Percentiles rank a stretch among this genome's conserved stretches.
Conservation (phyloP, 2,797 vertebrate species). For the Sparus aurata region DNA sequence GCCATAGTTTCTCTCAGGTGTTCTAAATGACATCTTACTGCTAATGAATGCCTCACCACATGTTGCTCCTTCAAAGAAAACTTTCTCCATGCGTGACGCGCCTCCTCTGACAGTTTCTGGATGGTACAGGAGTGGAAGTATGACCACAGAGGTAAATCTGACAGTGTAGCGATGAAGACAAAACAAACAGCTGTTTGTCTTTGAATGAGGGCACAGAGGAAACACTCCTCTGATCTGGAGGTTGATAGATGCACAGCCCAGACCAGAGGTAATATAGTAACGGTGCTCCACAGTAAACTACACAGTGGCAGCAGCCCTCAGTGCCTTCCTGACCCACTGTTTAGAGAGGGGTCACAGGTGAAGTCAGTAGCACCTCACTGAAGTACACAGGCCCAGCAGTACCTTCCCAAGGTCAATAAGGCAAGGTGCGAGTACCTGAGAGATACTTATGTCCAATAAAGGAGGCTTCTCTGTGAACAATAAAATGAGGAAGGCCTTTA, state of each 20-base stretch:
- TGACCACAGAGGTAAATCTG: conserved; percentile 37
- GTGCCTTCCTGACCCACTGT: conserved; percentile 47
- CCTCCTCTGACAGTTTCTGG: conserved; percentile 30
- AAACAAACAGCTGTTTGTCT: conserved; percentile 39
- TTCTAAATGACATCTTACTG: conserved; percentile 69
- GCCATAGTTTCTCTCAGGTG: conserved; percentile 50
- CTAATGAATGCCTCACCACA: conserved; percentile 68
- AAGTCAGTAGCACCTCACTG: conserved; percentile 47
- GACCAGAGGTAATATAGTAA: conserved; percentile 51
- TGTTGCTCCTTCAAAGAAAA: conserved; percentile 67
- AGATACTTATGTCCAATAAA: not conserved
- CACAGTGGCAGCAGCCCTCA: conserved; percentile 40
- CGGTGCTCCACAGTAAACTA: conserved; percentile 42
- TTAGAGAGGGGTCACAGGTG: conserved; percentile 55
- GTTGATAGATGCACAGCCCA: conserved; percentile 31
- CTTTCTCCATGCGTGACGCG: conserved; percentile 30
- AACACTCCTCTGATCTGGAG: conserved; percentile 38
- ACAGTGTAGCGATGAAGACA: conserved; percentile 34
- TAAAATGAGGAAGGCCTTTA: not conserved
- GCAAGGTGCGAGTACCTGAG: conserved; percentile 9
- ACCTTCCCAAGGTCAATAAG: conserved; percentile 37
- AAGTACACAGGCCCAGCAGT: conserved; percentile 52
- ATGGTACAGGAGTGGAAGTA: conserved; percentile 18
- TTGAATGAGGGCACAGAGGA: conserved; percentile 14
- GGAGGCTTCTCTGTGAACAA: not conserved